A percentile compares a stretch with the other conserved stretches of the same genome.
These are phyloP conservation scores for Temnothorax nylanderi DNA, from an alignment of 1,140 invertebrate species.

Conservation along the genomic window DNA sequence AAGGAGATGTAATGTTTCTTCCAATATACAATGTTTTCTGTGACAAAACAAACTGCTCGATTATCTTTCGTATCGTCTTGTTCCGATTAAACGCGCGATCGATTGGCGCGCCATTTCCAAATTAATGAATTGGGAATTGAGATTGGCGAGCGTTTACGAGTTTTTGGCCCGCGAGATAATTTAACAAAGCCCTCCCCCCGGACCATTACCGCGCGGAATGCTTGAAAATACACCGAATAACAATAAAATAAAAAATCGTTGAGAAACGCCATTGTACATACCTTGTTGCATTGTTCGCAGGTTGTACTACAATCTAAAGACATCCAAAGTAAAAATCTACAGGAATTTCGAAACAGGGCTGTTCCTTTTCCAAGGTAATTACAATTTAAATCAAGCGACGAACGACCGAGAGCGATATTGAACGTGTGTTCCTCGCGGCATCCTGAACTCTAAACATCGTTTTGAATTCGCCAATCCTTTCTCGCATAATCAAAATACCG, in stretches of 20 bases:
- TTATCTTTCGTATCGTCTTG: slow-evolving; percentile 44
- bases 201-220: slow-evolving; percentile 36
- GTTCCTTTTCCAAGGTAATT: slow-evolving; percentile 75
- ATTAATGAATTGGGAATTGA: slow-evolving; percentile 8
- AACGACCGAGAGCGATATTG: slow-evolving; percentile 58
- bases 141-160: slow-evolving; percentile 38
- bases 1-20: slow-evolving; percentile 1
- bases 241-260: slow-evolving; percentile 53
- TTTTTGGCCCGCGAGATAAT: slow-evolving; percentile 8
- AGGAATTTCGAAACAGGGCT: slow-evolving; percentile 74
- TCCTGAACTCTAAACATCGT: neutral
- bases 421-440: neutral
- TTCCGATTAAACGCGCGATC: neutral
- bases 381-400: slow-evolving; percentile 68
- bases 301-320: slow-evolving; percentile 77
- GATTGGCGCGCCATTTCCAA: neutral
- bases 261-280: slow-evolving; percentile 75
- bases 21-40: neutral
- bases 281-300: slow-evolving; percentile 77
- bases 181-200: slow-evolving; percentile 4
- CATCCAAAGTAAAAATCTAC: slow-evolving; percentile 76
- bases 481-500: slow-evolving; percentile 17
- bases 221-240: slow-evolving; percentile 43
- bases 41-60: slow-evolving; percentile 45
- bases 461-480: slow-evolving; percentile 33